Conservation (phyloP, 2,888 invertebrate genomes). For the Caenorhabditis zanzibari region DNA sequence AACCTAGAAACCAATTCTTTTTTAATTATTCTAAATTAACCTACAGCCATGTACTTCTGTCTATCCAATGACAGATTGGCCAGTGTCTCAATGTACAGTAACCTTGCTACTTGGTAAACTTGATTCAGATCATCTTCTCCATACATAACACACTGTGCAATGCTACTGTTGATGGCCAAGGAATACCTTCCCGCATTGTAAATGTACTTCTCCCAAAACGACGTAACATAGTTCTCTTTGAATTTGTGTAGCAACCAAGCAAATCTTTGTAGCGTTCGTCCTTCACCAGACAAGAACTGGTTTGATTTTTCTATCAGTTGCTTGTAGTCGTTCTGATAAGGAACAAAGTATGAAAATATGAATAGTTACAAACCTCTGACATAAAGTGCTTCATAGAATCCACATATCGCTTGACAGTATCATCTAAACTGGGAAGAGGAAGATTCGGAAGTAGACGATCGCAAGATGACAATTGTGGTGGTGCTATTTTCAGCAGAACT, state of each 20-base stretch:
- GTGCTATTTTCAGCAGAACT: constrained; percentile 64
- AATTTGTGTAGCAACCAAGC: constrained; percentile 70
- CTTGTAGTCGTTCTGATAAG: constrained; percentile 71
- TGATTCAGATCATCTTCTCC: constrained; percentile 68
- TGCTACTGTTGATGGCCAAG: constrained; percentile 77
- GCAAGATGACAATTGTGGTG: constrained; percentile 76
- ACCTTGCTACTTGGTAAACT: constrained; percentile 77
- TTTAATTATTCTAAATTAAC: background rate
- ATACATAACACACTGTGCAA: constrained; percentile 76
- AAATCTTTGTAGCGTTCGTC: constrained; percentile 73
- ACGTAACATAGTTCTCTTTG: constrained; percentile 77
- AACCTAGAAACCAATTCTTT: constrained; percentile 50
- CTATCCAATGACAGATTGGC: constrained; percentile 76
- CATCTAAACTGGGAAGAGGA: constrained; percentile 74
- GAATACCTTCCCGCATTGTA: constrained; percentile 74
- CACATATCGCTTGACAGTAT: constrained; percentile 75
- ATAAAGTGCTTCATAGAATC: constrained; percentile 73
- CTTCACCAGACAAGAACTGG: constrained; percentile 72
- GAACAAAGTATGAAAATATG: background rate
- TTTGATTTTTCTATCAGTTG: constrained; percentile 56
- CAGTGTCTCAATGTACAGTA: constrained; percentile 75
- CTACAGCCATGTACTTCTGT: constrained; percentile 74
- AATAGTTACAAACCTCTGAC: constrained; percentile 59
- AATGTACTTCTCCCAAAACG: constrained; percentile 81
- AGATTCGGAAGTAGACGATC: constrained; percentile 76